Evolutionary conservation across 2,797 vertebrate genomes (phyloP).

Genomic region (Sparus aurata): DNA sequence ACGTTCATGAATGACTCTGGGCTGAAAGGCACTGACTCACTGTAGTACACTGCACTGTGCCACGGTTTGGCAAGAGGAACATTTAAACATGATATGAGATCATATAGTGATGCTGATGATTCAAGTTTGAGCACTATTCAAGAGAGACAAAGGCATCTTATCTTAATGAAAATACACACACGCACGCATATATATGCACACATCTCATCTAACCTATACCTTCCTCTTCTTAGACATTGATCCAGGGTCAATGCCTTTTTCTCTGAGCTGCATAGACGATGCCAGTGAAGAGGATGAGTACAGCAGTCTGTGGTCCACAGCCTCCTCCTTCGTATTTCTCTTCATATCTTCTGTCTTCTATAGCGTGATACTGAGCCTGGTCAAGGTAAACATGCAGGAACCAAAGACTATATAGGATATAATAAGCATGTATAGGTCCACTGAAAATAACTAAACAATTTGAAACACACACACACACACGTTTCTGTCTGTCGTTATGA

Average conservation of each 20-base stretch:
- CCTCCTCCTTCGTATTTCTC: conserved; percentile 73
- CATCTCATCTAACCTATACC: conserved; percentile 19
- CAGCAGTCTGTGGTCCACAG: conserved; percentile 75
- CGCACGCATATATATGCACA: not conserved
- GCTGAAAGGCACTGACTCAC: not conserved
- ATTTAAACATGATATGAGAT: not conserved
- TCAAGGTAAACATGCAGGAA: conserved; percentile 65
- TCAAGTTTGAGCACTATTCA: not conserved
- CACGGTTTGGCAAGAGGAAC: not conserved
- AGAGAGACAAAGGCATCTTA: no score
- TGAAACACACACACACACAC: no score
- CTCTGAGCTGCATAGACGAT: conserved; percentile 20
- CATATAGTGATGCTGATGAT: not conserved
- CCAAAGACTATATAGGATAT: not conserved
- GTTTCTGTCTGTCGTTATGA: no score
- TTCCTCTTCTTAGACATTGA: conserved; percentile 1
- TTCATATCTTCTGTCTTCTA: conserved; percentile 73
- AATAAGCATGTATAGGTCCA: not conserved
- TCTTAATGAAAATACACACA: no score
- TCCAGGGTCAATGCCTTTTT: not conserved
- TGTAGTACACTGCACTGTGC: not conserved
- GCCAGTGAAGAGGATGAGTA: conserved; percentile 61
- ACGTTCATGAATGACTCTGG: conserved; percentile 23
- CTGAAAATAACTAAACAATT: no score
- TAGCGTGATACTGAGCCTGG: conserved; percentile 65